These are phyloP conservation scores for Maccullochella peelii DNA, from an alignment of 2,113 vertebrate genomes.

Conservation along the genomic window DNA sequence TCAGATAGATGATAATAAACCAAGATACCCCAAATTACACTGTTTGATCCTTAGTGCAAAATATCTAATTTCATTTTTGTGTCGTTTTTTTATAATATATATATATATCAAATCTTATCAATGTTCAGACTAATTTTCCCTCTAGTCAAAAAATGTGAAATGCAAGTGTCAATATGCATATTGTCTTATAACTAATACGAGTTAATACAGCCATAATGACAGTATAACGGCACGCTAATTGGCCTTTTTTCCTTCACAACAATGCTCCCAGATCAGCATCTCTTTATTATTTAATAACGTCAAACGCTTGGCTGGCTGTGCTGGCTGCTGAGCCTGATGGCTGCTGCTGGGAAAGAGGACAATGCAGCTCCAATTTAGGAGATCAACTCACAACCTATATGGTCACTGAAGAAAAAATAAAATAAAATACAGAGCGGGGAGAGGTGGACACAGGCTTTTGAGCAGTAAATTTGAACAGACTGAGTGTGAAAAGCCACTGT, in stretches of 20 bases:
- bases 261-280: conserved; percentile 92
- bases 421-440: conserved; percentile 66
- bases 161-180: conserved; percentile 79
- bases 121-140: neutral
- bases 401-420: neutral
- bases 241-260: conserved; percentile 90
- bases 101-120: neutral
- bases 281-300: conserved; percentile 99
- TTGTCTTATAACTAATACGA: conserved; percentile 94
- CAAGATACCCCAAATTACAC: neutral
- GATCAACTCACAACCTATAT: conserved; percentile 39
- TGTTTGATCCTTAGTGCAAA: neutral
- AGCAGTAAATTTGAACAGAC: neutral
- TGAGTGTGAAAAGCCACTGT: conserved; percentile 1
- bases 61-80: neutral
- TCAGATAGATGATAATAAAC: neutral
- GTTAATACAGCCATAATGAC: conserved; percentile 96
- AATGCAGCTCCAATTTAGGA: conserved; percentile 86
- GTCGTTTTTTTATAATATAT: neutral
- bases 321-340: conserved; percentile 81
- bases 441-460: conserved; percentile 60
- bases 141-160: conserved; percentile 17
- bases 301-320: conserved; percentile 93
- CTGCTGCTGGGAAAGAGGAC: conserved; percentile 83
- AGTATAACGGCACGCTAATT: conserved; percentile 94